A percentile compares a stretch with the other conserved stretches of the same genome.
Conservation (phyloP, 2,797 vertebrate genomes). For the Anguilla obscura region DNA sequence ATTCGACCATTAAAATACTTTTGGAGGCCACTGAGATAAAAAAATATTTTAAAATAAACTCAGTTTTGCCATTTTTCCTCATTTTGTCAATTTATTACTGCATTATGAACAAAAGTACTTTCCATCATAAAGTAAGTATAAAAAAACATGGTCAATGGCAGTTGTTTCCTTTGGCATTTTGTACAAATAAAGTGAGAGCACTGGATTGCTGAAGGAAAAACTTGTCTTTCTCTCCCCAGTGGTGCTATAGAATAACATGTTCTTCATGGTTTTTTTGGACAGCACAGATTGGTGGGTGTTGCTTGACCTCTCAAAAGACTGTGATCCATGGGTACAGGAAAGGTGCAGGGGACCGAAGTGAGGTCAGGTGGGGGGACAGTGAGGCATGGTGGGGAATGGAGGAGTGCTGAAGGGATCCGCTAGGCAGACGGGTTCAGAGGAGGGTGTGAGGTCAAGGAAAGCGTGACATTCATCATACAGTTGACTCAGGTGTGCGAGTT, state of each 20-base stretch:
- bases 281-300: background rate
- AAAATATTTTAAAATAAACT: slow-evolving; percentile 82
- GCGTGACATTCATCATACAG: background rate
- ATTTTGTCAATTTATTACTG: slow-evolving; percentile 68
- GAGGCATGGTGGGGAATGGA: slow-evolving; percentile 11
- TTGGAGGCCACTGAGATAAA: background rate
- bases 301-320: background rate
- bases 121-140: slow-evolving; percentile 83
- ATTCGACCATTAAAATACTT: background rate
- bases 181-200: slow-evolving; percentile 66
- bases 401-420: background rate
- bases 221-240: background rate
- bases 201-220: background rate
- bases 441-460: background rate
- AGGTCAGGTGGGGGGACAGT: background rate
- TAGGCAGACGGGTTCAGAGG: background rate
- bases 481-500: background rate
- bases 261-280: background rate
- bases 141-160: slow-evolving; percentile 75
- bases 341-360: background rate
- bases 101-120: slow-evolving; percentile 80
- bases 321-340: background rate
- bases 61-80: slow-evolving; percentile 69
- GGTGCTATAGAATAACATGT: background rate
- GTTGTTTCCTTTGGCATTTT: slow-evolving; percentile 83